Base-by-base conservation (phyloP, 2,113 vertebrate species). In the Percopsis transmontana region DNA sequence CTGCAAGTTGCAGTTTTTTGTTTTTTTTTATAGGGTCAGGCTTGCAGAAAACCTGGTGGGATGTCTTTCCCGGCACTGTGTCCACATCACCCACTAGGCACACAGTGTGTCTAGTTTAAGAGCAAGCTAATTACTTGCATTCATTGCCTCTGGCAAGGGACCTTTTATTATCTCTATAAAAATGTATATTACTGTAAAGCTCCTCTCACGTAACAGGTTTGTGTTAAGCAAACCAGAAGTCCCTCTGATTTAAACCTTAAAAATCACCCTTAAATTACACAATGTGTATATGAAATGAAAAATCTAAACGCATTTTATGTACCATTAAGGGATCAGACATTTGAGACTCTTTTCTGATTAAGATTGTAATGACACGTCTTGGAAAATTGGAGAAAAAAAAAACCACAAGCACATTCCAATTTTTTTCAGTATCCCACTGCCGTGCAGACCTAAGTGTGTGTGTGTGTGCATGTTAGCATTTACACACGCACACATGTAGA, bases 11-110 rank as follows among this genome's bases (percentile, higher is more conserved):
- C 48, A 54, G 69, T 68, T 67, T 75, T n/a, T n/a, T n/a, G n/a
- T n/a, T n/a, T n/a, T n/a, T n/a, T n/a, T 33, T 33, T 80, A 48
- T 47, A 51, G 8, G 82, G 63, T 81, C 45, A 81, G 27, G 27
- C 55, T 68, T 63, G 62, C 57, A 69, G 58, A 74, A 45, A 56
- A 57, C 21, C 19, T 62, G 16, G 18, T 72, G 54, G 41, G 61
- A 65, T 13, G 50, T 2, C 2, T 61, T 78, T 75, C 62, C 64
- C 68, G 56, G 74, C 80, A 79, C 14, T 42, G 16, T 70, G 70
- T 53, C 72, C 5, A 40, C 33, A 19, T 40, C n/a, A 19, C 38
- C n/a, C 33, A 47, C 9, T 20, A 19, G 45, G 39, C 52, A 39
- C 38, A 59, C 6, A 16, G 40, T 58, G 13, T 44, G 57, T 23